A percentile compares a stretch with the other conserved stretches of the same genome.
These are phyloP conservation scores for Indicator indicator DNA, from an alignment of 2,113 vertebrate genomes.

Conservation along the genomic window DNA sequence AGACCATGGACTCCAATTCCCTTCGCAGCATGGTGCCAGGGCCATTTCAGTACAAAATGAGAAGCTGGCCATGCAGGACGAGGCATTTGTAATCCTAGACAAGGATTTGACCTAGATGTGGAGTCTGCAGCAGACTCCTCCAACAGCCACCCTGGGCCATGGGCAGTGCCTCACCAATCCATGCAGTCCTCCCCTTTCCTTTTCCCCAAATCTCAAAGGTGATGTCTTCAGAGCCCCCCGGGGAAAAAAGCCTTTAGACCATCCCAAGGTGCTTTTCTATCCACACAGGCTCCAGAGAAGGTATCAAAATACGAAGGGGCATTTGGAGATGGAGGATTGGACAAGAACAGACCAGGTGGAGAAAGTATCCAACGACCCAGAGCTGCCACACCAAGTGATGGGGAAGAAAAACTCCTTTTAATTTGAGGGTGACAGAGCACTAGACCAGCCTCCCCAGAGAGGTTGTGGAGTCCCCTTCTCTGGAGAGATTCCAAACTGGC, in stretches of 20 bases:
- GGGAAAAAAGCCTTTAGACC: background rate
- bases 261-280: background rate
- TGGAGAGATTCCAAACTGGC: background rate
- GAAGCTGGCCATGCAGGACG: background rate
- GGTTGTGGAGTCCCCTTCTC: background rate
- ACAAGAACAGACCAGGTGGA: accelerated
- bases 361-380: background rate
- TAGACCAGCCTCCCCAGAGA: background rate
- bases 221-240: background rate
- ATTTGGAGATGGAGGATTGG: accelerated
- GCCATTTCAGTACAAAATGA: background rate
- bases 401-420: background rate
- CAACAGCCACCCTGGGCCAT: background rate
- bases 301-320: accelerated
- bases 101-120: accelerated
- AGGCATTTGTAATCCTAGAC: background rate
- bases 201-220: background rate
- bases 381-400: accelerated
- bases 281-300: background rate
- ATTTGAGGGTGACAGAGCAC: background rate
- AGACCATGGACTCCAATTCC: accelerated
- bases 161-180: background rate
- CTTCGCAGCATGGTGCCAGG: background rate
- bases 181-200: background rate
- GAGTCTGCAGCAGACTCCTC: background rate